These are phyloP conservation scores for Pluvialis apricaria DNA, from an alignment of 2,113 vertebrate genomes.

Conservation along the genomic window DNA sequence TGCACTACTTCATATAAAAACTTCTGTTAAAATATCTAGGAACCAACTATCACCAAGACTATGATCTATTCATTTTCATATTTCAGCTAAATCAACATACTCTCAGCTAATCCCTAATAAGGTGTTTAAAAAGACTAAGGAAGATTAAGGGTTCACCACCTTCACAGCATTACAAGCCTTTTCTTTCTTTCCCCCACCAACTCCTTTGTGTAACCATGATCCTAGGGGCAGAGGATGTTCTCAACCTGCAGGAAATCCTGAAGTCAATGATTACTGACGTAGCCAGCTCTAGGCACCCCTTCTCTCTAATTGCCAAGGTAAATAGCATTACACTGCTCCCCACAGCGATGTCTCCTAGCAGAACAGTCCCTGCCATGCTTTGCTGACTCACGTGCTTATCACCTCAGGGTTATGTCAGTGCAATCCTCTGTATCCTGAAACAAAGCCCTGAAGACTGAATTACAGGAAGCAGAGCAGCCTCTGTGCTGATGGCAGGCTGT, in stretches of 20 bases:
- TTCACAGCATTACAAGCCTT: not conserved
- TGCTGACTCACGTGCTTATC: not conserved
- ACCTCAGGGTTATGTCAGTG: not conserved
- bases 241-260: not conserved
- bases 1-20: not conserved
- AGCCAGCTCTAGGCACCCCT: not conserved
- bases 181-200: no score
- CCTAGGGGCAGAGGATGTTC: not conserved
- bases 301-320: accelerated
- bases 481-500: not conserved
- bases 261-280: not conserved
- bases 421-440: not conserved
- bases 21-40: not conserved
- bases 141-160: not conserved
- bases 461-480: not conserved
- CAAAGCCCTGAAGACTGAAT: not conserved
- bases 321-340: not conserved
- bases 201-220: not conserved
- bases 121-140: not conserved
- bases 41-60: not conserved
- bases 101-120: not conserved
- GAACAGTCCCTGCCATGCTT: not conserved
- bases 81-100: not conserved
- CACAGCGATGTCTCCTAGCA: not conserved
- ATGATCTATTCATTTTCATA: not conserved